A percentile compares a stretch with the other conserved stretches of the same genome.
Conservation (phyloP, 2,797 vertebrate genomes). For the Cyclopterus lumpus region DNA sequence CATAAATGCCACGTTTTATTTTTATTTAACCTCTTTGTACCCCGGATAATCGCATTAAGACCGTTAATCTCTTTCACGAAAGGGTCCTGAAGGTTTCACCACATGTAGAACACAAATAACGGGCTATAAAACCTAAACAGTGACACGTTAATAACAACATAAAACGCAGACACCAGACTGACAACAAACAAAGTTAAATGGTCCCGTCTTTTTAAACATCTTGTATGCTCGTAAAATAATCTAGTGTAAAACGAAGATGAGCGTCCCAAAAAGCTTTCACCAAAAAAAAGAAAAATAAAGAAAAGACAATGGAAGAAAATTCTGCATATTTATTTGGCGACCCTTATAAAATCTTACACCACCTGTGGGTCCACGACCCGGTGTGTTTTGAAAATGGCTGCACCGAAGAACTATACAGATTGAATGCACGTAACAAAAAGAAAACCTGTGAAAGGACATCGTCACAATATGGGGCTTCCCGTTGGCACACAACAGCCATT, state of each 20-base stretch:
- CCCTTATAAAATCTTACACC: neutral
- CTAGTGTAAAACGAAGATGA: neutral
- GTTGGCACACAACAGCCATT: slow-evolving; percentile 61
- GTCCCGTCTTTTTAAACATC: no score
- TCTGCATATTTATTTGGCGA: no score
- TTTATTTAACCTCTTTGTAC: neutral
- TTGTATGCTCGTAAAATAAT: neutral
- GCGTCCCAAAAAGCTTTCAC: no score
- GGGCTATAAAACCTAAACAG: neutral
- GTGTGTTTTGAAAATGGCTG: neutral
- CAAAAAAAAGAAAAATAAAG: no score
- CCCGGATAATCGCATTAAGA: neutral
- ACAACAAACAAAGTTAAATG: neutral
- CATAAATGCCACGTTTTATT: neutral
- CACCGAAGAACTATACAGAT: slow-evolving; percentile 20
- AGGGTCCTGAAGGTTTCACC: neutral
- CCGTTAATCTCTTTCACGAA: neutral
- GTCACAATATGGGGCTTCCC: slow-evolving; percentile 39
- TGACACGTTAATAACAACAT: neutral
- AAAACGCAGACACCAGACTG: neutral
- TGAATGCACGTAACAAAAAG: slow-evolving; percentile 22
- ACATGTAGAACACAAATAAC: neutral
- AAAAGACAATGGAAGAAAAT: neutral
- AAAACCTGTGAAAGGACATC: slow-evolving; percentile 52
- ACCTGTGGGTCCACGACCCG: neutral